Evolutionary conservation across 2,888 invertebrate genomes (phyloP), one percentile per base, ranked within the genome.

Genomic region (Crematogaster levior): DNA sequence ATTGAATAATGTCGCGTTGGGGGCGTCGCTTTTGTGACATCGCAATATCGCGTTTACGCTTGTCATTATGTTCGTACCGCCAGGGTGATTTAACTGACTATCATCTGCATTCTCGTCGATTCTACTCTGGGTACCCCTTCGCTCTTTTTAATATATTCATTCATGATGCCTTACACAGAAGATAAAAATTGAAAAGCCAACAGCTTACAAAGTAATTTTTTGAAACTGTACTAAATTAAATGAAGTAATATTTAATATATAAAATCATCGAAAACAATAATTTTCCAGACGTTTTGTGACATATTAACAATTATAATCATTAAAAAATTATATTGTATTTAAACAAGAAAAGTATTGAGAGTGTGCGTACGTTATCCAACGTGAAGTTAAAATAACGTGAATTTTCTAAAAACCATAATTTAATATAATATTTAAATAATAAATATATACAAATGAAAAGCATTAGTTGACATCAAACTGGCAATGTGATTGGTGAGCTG

Each of bases 1-100:
- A 79, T 79, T 79, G 77, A 79, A 79, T 70, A 70, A 77, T 18
- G 40, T 48, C 34, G 63, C 21, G 21, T 75, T 48, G 37, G n/a
- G 10, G 12, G n/a, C n/a, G 27, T 75, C 30, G 27, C 12, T 21
- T 77, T 77, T 70, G n/a, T 65, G 70, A 68, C 70, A 56, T 56
- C 15, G 21, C 10, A 56, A 79, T 79, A 40, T 56, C 56, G 34
- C 72, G 34, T 79, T 79, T 70, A 79, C 24, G 56, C 21, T 18
- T 43, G 56, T 77, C 40, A 77, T 77, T 68, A 77, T 21, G 77
- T 7, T 30, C 27, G 34, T 3, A 30, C 18, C 18, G 10, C 15
- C 37, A 3, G 5, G 21, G 10, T 70, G 56, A 79, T 77, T 68
- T 77, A n/a, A 68, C 21, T 4, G 18, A 63, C 37, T 65, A 56